Conservation (phyloP, 2,113 vertebrate genomes). For the Lampris incognitus region DNA sequence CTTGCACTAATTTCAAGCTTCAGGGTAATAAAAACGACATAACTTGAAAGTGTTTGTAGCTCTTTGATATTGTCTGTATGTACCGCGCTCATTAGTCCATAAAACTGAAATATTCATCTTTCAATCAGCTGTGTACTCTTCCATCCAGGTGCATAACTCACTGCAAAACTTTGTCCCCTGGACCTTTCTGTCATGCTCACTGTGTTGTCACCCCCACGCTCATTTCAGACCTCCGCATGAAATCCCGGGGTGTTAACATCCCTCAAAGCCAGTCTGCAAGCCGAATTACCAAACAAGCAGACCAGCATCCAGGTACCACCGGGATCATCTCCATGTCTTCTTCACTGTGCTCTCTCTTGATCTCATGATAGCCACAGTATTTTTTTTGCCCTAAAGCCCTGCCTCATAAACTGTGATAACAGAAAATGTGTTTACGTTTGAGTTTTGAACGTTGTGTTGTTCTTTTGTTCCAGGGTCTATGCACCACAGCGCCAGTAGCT, state of each 20-base stretch:
- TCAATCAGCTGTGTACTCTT: conserved; percentile 6
- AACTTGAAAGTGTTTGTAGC: no score
- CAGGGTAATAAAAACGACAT: no score
- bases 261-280: conserved; percentile 79
- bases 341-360: conserved; percentile 13
- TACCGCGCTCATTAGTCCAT: no score
- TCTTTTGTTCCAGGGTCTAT: conserved; percentile 81
- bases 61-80: no score
- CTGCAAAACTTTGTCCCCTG: neutral
- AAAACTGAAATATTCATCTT: conserved; percentile 1
- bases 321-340: conserved; percentile 31
- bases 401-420: neutral
- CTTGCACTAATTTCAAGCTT: no score
- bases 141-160: conserved; percentile 13
- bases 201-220: conserved; percentile 39
- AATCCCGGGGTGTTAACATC: conserved; percentile 77
- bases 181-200: conserved; percentile 33
- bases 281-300: conserved; percentile 80
- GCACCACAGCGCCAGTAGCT: conserved; percentile 82
- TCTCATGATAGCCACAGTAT: conserved; percentile 3
- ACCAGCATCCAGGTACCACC: conserved; percentile 78
- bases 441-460: neutral
- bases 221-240: conserved; percentile 86
- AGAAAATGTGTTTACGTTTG: neutral
- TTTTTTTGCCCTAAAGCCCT: neutral